phyloP scores from a whole-genome alignment of 92 coral and sea anemone genomes.

The Siderastrea radians region DNA sequence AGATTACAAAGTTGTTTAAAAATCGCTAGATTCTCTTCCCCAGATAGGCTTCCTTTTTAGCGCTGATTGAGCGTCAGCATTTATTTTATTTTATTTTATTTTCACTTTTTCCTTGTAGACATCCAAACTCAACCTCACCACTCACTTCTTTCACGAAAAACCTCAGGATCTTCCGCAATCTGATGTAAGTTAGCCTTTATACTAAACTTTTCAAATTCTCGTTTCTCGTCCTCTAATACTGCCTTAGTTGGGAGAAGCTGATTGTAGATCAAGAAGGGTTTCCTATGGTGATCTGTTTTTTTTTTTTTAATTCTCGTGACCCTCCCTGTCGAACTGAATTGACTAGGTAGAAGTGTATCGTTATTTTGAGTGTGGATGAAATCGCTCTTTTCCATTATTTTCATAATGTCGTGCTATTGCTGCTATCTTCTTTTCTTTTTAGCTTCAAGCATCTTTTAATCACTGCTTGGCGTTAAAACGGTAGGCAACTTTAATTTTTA shows the following conservation, averaged over 20 bases:
- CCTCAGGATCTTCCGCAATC: constrained; percentile 93
- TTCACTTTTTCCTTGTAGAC: constrained; percentile 62
- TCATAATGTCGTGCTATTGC: neutral
- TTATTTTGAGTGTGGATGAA: too few species aligned
- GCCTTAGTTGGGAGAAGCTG: neutral
- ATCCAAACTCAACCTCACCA: constrained; percentile 82
- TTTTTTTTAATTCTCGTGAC: neutral
- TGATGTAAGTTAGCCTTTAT: constrained; percentile 71
- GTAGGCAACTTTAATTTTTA: constrained; percentile 44
- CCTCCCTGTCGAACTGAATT: neutral
- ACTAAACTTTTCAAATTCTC: neutral
- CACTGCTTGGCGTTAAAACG: constrained; percentile 92
- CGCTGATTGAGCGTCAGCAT: neutral
- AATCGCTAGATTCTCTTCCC: too few species aligned
- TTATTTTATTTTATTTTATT: neutral
- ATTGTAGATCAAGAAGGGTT: too few species aligned
- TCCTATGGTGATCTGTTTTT: neutral
- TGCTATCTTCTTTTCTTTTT: neutral
- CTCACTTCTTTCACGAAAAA: constrained; percentile 93
- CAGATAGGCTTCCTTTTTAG: too few species aligned
- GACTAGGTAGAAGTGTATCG: too few species aligned
- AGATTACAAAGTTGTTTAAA: too few species aligned
- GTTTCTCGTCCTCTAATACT: neutral
- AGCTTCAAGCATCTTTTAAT: constrained; percentile 84
- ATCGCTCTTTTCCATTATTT: neutral